These are phyloP conservation scores for Mesorhabditis belari DNA, from an alignment of 2,888 invertebrate genomes.

Conservation along the genomic window DNA sequence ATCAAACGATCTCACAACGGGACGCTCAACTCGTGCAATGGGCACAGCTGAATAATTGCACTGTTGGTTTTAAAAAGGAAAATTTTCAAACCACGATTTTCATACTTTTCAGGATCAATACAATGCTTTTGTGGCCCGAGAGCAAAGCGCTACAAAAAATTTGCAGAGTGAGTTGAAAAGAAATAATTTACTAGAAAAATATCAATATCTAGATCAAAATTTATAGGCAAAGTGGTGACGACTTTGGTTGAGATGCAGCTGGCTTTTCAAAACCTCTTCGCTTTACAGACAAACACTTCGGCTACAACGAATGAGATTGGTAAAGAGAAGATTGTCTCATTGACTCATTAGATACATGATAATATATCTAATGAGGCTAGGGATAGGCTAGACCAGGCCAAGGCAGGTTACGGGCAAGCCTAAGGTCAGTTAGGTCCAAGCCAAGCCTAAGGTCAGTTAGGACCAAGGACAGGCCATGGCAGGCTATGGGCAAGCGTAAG, in stretches of 20 bases:
- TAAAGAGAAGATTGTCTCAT: too few species aligned
- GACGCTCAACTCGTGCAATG: neutral
- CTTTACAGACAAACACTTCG: neutral
- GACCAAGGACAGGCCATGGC: too few species aligned
- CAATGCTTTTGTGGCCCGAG: neutral
- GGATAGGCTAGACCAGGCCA: too few species aligned
- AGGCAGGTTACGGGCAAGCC: too few species aligned
- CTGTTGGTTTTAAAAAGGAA: neutral
- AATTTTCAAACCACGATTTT: too few species aligned
- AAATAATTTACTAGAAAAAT: neutral
- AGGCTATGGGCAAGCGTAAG: too few species aligned
- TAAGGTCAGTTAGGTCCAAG: too few species aligned
- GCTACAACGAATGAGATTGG: neutral
- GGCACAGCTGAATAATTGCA: neutral
- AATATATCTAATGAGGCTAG: too few species aligned
- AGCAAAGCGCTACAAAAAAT: neutral
- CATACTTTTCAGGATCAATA: neutral
- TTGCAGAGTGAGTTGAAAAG: neutral
- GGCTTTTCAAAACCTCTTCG: neutral
- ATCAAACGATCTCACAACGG: neutral
- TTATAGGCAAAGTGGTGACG: neutral
- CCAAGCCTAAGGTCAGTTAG: too few species aligned
- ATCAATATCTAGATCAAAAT: neutral
- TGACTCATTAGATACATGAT: too few species aligned
- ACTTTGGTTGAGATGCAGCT: neutral